Percentiles rank a stretch among this genome's conserved stretches.
Conservation (phyloP, 2,113 vertebrate genomes). For the Cavia porcellus region DNA sequence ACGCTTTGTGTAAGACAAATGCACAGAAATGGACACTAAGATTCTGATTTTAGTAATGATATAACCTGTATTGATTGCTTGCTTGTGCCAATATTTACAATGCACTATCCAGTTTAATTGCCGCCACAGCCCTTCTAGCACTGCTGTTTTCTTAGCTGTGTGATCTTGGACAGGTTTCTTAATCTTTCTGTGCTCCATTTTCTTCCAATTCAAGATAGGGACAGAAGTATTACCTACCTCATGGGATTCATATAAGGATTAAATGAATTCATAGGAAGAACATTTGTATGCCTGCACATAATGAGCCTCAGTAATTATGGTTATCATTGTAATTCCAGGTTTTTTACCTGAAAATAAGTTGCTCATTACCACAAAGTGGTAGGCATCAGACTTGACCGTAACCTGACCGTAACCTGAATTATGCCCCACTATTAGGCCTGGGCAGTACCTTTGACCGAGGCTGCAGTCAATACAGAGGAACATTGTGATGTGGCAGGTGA, state of each 20-base stretch:
- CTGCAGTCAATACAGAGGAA: background rate
- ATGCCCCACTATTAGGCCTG: background rate
- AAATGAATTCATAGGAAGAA: background rate
- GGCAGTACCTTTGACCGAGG: background rate
- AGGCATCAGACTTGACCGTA: background rate
- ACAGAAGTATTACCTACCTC: background rate
- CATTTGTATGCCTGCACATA: background rate
- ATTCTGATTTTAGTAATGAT: background rate
- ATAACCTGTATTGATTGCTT: background rate
- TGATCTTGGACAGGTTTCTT: background rate
- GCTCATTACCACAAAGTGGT: background rate
- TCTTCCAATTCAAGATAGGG: background rate
- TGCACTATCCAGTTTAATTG: background rate
- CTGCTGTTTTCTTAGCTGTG: background rate
- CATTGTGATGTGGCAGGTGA: background rate
- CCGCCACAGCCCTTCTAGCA: background rate
- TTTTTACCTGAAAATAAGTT: constrained; percentile 28
- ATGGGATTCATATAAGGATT: background rate
- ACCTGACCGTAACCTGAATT: background rate
- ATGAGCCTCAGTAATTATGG: background rate
- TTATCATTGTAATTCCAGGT: background rate
- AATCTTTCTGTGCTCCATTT: background rate
- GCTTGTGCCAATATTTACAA: background rate
- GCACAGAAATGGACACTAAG: background rate
- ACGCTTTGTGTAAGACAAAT: background rate